These are phyloP conservation scores for Scaptomyza hsui DNA, from an alignment of 1,140 invertebrate genomes.

Conservation along the genomic window DNA sequence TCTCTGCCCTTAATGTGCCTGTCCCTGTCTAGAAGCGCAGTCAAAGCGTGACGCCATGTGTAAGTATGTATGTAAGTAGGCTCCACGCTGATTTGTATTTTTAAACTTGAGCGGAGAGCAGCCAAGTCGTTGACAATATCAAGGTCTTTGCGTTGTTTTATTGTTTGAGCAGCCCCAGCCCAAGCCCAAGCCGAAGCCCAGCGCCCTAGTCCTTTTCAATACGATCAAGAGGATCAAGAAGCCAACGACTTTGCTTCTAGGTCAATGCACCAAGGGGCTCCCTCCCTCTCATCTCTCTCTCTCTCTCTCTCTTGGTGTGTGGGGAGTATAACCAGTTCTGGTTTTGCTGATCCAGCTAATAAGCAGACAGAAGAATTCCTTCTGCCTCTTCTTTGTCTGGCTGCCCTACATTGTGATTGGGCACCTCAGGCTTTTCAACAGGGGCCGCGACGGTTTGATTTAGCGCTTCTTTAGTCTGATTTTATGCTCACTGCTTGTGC, in stretches of 20 bases:
- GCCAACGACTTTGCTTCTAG: conserved; percentile 73
- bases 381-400: conserved; percentile 21
- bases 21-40: conserved; percentile 6
- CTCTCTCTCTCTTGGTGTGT: neutral
- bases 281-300: neutral
- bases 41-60: conserved; percentile 18
- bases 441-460: conserved; percentile 31
- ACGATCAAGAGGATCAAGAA: conserved; percentile 33
- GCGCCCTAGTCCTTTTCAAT: neutral
- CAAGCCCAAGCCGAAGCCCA: too few relatives aligned
- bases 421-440: conserved; percentile 21
- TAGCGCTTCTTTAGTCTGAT: conserved; percentile 42
- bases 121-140: conserved; percentile 72
- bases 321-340: conserved; percentile 58
- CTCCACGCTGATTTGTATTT: conserved; percentile 42
- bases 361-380: conserved; percentile 49
- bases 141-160: conserved; percentile 51
- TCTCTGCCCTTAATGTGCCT: neutral
- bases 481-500: conserved; percentile 34
- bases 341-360: conserved; percentile 66
- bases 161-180: conserved; percentile 7
- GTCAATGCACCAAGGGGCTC: conserved; percentile 58
- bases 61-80: neutral
- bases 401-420: conserved; percentile 73
- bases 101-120: conserved; percentile 40